Base-by-base conservation (phyloP, 1,140 invertebrate species). In the Hyles vespertilio region DNA sequence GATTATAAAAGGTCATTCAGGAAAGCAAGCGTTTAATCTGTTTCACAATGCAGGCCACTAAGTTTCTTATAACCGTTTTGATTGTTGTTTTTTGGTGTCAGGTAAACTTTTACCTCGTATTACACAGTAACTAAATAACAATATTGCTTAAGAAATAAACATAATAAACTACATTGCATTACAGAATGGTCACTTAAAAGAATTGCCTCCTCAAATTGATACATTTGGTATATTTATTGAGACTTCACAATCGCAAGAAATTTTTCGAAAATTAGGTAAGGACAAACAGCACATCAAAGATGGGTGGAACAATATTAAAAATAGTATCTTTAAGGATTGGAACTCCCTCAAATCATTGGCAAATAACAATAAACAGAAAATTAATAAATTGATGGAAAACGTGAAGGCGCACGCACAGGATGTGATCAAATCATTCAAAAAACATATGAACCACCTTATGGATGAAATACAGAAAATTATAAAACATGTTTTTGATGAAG, bases 231-330 rank as follows among this genome's bases (percentile, higher is more conserved):
- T 40, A 8, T 1, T 40, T 8, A 5, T 40, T 8, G 36, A 40
- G 1, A 40, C 36, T 40, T 8, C 8, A 40, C 0, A 40, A 1
- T 40, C 36, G 4, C 4, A 40, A 40, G 36, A 5, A 5, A 5
- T 40, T 40, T 0, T 22, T 22, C 22, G 22, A 22, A 22, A 22
- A 22, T 22, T 40, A 40, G 36, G 5, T 5, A 40, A 40, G 4
- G 8, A 40, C 8, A 40, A 40, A 40, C 53, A 56, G 5, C 60
- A 52, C 40, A 44, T 69, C 32, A 49, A 44, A n/a, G 67, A 72
- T 47, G 48, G 71, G 9, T 73, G 67, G 72, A 58, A 58, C 46
- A 71, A 52, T 40, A 70, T 75, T 7, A 74, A 69, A 61, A 64
- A 70, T 22, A 71, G 60, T 60, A 58, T 62, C 8, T 58, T 12